Base-by-base conservation (phyloP, 2,888 invertebrate genomes). In the Dicycla oo region DNA sequence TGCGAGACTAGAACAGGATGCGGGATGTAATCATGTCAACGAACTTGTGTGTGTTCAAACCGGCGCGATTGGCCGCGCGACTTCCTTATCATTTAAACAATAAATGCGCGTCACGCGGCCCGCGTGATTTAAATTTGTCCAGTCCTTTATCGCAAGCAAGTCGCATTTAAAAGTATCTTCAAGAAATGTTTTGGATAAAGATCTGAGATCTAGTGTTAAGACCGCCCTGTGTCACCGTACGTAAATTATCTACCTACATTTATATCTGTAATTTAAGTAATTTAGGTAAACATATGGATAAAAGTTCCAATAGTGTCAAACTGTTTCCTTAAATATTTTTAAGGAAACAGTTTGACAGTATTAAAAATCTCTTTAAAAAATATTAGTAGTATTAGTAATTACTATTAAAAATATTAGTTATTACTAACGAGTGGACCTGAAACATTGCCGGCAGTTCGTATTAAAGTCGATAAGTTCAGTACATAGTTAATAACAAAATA, bases 311-410 rank as follows among this genome's bases (percentile, higher is more conserved):
- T 23, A 11, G 18, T 11, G 20, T 18, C n/a, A n/a, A 20, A 49
- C 10, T 68, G 38, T 67, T 49, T 67, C 38, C 49, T 64, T 47
- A 26, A 40, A 65, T 11, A 30, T 30, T n/a, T n/a, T n/a, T n/a
- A n/a, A n/a, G n/a, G n/a, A n/a, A n/a, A n/a, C n/a, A n/a, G n/a
- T n/a, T n/a, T n/a, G n/a, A n/a, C n/a, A n/a, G n/a, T n/a, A n/a
- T n/a, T n/a, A n/a, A n/a, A n/a, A n/a, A n/a, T n/a, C n/a, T n/a
- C n/a, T n/a, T n/a, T n/a, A n/a, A n/a, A n/a, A n/a, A n/a, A n/a
- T n/a, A n/a, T n/a, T n/a, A n/a, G n/a, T n/a, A n/a, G n/a, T n/a
- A n/a, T n/a, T n/a, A n/a, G n/a, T n/a, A n/a, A n/a, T n/a, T n/a
- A n/a, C n/a, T n/a, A n/a, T n/a, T n/a, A n/a, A n/a, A n/a, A n/a